Evolutionary conservation across 2,888 invertebrate species (phyloP).

Genomic region (Pammene aurita): DNA sequence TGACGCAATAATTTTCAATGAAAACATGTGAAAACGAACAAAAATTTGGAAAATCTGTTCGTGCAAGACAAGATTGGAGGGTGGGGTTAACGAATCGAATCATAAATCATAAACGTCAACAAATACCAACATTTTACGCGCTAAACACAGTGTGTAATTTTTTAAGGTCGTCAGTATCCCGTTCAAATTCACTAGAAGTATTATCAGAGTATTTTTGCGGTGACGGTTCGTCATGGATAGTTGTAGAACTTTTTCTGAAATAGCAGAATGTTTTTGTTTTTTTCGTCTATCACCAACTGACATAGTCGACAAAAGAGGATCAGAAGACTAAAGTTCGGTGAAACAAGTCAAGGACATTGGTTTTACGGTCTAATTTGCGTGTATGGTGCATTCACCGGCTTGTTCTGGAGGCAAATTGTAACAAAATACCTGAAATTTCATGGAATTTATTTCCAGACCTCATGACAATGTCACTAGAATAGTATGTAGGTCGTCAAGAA

Average conservation of each 20-base stretch:
- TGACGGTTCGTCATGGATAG: background rate
- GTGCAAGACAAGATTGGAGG: too few species aligned
- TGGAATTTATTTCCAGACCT: background rate
- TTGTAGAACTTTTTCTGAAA: background rate
- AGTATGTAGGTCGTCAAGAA: background rate
- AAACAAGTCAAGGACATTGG: background rate
- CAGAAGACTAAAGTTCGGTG: conserved; percentile 1
- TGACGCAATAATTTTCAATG: too few species aligned
- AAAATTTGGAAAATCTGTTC: too few species aligned
- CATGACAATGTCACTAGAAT: background rate
- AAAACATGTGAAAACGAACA: too few species aligned
- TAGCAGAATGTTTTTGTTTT: conserved; percentile 20
- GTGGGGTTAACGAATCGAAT: too few species aligned
- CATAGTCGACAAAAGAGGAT: conserved; percentile 15
- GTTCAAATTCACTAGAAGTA: conserved; percentile 3
- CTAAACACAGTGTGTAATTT: too few species aligned
- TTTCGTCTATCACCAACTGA: conserved; percentile 13
- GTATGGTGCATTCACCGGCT: background rate
- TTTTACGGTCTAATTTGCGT: background rate
- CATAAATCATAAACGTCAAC: too few species aligned
- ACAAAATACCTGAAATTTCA: background rate
- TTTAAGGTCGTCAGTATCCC: conserved; percentile 3
- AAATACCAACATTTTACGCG: too few species aligned
- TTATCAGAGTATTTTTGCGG: background rate
- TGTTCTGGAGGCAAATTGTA: background rate